These are phyloP conservation scores for Microctonus hyperodae DNA, from an alignment of 2,888 invertebrate genomes.

Conservation along the genomic window DNA sequence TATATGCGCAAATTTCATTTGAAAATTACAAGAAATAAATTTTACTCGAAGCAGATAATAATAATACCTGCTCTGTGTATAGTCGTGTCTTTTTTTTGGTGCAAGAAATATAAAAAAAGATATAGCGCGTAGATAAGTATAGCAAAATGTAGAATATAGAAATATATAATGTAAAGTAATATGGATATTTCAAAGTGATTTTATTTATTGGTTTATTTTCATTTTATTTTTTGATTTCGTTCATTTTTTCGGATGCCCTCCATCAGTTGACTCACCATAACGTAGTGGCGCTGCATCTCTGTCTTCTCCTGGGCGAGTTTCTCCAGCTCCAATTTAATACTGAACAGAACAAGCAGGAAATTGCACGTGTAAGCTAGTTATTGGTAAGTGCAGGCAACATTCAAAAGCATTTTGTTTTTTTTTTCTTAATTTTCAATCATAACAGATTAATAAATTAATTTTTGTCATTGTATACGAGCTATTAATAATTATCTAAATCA, in stretches of 20 bases:
- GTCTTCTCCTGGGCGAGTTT: constrained; percentile 87
- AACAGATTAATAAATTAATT: too few species aligned
- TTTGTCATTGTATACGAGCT: not conserved
- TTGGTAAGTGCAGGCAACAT: constrained; percentile 57
- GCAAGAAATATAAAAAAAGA: too few species aligned
- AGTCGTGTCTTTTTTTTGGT: too few species aligned
- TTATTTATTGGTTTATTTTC: constrained; percentile 23
- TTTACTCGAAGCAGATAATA: too few species aligned
- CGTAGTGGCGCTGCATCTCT: constrained; percentile 88
- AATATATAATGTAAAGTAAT: too few species aligned
- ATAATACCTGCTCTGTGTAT: too few species aligned
- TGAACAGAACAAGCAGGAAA: constrained; percentile 64
- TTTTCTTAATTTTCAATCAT: not conserved
- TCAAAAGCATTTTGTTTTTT: constrained; percentile 42
- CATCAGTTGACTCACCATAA: constrained; percentile 73
- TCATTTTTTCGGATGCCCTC: not conserved
- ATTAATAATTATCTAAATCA: not conserved
- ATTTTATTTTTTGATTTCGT: constrained; percentile 33
- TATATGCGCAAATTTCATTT: too few species aligned
- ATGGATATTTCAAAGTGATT: too few species aligned
- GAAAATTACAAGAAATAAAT: too few species aligned
- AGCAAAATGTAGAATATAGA: too few species aligned
- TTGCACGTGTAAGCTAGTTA: constrained; percentile 57
- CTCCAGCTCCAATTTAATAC: constrained; percentile 85
- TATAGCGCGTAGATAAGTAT: too few species aligned